Evolutionary conservation across 2,888 invertebrate species (phyloP), one percentile per base, ranked within the genome.

Genomic region (Leucoma salicis): DNA sequence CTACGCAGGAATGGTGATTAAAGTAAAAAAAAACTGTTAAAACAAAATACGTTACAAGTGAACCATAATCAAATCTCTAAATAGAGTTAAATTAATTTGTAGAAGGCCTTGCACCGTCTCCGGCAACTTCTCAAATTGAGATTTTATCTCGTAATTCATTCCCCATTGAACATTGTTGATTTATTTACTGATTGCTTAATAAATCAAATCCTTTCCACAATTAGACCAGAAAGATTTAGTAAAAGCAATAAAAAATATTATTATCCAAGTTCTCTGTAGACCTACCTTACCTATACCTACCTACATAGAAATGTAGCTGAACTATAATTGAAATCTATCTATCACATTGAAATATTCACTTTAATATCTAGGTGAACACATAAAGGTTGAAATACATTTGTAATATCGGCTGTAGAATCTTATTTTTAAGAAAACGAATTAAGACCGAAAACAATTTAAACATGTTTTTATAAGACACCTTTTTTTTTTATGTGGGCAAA

Each of bases 121-220:
- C 49, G 57, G 52, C 48, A 76, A 76, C 66, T 80, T 75, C 69
- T 71, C 73, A 79, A 83, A 85, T 83, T 81, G 75, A 71, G 78
- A 82, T 84, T 63, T 78, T 68, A 84, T 84, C 84, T 78, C 66
- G 71, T 78, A 81, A 82, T 77, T 65, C 75, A 58, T 61, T 64
- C 63, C 62, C 67, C 52, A 42, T 37, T 48, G 54, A 56, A 51
- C 58, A 41, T 60, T 50, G 63, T 58, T 61, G 69, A 68, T 71
- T 70, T 64, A 66, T 70, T 67, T 62, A 58, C 31, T 42, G 56
- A 49, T 49, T 31, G 37, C 32, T 35, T 54, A 58, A 42, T 44
- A 31, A 43, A 35, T 43, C 35, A 31, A 31, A 32, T 15, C 14
- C 7, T 10, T 15, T 31, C 10, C 15, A 10, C 31, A 15, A 14